A percentile compares a stretch with the other conserved stretches of the same genome.
Evolutionary conservation across 1,140 invertebrate genomes (phyloP).

Genomic region (Heliconius eleuchia): DNA sequence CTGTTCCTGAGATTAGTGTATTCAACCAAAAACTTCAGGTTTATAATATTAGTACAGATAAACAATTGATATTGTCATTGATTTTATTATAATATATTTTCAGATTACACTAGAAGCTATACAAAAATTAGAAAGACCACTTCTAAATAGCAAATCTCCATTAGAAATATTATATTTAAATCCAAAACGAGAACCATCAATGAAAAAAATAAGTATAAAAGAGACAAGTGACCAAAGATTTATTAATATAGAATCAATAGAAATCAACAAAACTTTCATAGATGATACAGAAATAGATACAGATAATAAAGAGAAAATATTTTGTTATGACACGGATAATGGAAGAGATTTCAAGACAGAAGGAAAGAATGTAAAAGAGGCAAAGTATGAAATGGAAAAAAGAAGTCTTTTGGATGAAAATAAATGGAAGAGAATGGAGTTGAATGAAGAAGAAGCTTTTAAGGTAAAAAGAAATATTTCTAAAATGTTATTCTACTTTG

Average conservation of each 20-base stretch:
- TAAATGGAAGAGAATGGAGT: slow-evolving; percentile 56
- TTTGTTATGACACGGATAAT: background rate
- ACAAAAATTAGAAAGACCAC: slow-evolving; percentile 49
- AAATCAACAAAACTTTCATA: background rate
- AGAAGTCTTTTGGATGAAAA: slow-evolving; percentile 41
- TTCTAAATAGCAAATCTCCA: slow-evolving; percentile 42
- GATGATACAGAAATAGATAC: slow-evolving; percentile 4
- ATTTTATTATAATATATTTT: slow-evolving; percentile 35
- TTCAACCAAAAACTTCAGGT: no score
- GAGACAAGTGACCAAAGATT: slow-evolving; percentile 28
- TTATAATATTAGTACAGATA: no score
- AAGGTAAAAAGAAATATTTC: slow-evolving; percentile 32
- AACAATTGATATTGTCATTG: background rate
- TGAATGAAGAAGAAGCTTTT: slow-evolving; percentile 65
- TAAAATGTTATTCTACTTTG: no score
- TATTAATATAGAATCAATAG: slow-evolving; percentile 28
- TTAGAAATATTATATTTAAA: slow-evolving; percentile 32
- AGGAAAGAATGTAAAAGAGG: background rate
- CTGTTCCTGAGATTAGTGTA: no score
- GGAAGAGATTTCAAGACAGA: background rate
- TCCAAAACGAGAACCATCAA: background rate
- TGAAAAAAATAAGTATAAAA: slow-evolving; percentile 19
- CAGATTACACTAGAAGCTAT: slow-evolving; percentile 62
- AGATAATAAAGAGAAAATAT: background rate
- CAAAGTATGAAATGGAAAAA: slow-evolving; percentile 16